Conservation (phyloP, 2,888 invertebrate species). For the Sminthurinus aureus region DNA sequence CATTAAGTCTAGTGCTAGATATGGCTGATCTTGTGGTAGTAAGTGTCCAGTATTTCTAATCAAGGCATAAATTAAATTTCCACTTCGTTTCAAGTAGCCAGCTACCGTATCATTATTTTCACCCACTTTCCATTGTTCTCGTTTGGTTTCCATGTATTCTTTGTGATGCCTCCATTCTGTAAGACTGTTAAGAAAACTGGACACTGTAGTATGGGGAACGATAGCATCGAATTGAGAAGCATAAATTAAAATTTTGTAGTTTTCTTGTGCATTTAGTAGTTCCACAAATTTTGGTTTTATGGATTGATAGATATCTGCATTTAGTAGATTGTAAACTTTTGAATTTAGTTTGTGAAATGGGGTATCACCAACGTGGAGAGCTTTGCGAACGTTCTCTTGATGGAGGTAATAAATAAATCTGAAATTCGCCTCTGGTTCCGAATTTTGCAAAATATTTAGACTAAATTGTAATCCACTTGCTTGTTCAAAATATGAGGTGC, state of each 20-base stretch:
- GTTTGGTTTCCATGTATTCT: constrained; percentile 72
- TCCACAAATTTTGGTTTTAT: constrained; percentile 77
- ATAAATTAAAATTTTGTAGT: constrained; percentile 80
- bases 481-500: constrained; percentile 72
- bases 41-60: constrained; percentile 83
- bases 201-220: constrained; percentile 84
- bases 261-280: constrained; percentile 64
- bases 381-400: constrained; percentile 53
- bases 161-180: constrained; percentile 72
- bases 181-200: constrained; percentile 77
- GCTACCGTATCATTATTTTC: constrained; percentile 68
- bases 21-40: constrained; percentile 81
- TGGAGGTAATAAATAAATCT: constrained; percentile 56
- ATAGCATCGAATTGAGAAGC: constrained; percentile 92
- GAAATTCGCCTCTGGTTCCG: constrained; percentile 65
- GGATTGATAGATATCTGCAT: constrained; percentile 81
- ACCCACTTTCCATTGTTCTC: constrained; percentile 73
- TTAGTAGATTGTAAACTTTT: constrained; percentile 75
- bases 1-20: constrained; percentile 78
- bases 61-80: constrained; percentile 76
- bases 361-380: constrained; percentile 63
- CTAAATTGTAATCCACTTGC: constrained; percentile 78
- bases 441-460: constrained; percentile 74
- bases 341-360: constrained; percentile 57
- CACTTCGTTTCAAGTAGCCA: constrained; percentile 77